Evolutionary conservation across 2,113 vertebrate genomes (phyloP).

Genomic region (Hiodon alosoides): DNA sequence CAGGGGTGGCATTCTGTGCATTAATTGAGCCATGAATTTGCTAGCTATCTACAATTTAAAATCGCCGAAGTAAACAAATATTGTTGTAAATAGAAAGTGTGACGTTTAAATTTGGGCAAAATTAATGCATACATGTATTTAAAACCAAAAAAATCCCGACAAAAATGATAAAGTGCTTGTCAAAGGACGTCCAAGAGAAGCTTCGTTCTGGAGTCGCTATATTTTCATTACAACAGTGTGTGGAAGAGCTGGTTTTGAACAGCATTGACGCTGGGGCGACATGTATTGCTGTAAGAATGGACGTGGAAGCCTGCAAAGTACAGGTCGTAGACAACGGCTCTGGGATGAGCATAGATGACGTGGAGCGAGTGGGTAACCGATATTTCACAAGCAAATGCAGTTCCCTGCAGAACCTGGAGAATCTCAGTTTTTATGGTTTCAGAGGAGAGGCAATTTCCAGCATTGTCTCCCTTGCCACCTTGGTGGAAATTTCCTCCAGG

Average conservation of each 20-base stretch:
- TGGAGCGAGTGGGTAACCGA: slow-evolving; percentile 68
- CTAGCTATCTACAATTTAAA: neutral
- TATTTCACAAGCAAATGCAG: slow-evolving; percentile 89
- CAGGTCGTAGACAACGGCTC: slow-evolving; percentile 90
- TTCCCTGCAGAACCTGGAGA: slow-evolving; percentile 73
- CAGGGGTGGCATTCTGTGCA: too few species aligned
- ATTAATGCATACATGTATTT: neutral
- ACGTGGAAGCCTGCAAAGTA: slow-evolving; percentile 82
- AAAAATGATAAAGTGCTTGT: slow-evolving; percentile 76
- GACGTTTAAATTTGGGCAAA: neutral
- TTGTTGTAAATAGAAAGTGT: neutral
- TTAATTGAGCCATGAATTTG: neutral
- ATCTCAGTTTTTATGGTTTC: slow-evolving; percentile 78
- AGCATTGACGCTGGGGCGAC: slow-evolving; percentile 84
- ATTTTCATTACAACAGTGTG: slow-evolving; percentile 77
- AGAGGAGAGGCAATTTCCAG: slow-evolving; percentile 91
- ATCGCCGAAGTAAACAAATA: neutral
- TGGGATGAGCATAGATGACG: slow-evolving; percentile 72
- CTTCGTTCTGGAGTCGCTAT: slow-evolving; percentile 83
- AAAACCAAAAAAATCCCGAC: neutral
- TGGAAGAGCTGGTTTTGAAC: slow-evolving; percentile 89
- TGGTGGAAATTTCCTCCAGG: slow-evolving; percentile 84
- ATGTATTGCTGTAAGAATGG: slow-evolving; percentile 82
- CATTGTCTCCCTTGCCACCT: slow-evolving; percentile 66
- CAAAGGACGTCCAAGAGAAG: slow-evolving; percentile 68